Evolutionary conservation across 2,113 vertebrate species (phyloP).

Genomic region (Hypanus sabinus): DNA sequence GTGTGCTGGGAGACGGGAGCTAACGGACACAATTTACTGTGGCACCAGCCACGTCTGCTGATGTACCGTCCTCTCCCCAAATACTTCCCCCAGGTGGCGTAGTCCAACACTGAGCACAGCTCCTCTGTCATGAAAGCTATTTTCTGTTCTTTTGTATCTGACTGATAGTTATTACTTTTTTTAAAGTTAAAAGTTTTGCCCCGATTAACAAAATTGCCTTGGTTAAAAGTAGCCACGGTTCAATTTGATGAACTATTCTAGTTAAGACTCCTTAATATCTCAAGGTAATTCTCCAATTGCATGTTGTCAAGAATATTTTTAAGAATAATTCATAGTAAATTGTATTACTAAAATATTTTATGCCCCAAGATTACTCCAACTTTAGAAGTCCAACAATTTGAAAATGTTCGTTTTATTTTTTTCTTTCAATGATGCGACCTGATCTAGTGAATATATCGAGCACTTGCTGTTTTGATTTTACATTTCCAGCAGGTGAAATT

Average conservation of each 20-base stretch:
- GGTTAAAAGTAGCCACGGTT: not conserved
- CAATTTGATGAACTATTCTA: not conserved
- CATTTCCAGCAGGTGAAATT: no score
- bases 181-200: not conserved
- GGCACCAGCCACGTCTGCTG: not conserved
- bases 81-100: conserved; percentile 46
- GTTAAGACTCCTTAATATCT: not conserved
- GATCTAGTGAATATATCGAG: no score
- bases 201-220: not conserved
- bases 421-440: no score
- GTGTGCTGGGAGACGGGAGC: not conserved
- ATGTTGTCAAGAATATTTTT: not conserved
- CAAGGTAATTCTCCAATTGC: not conserved
- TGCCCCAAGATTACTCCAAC: not conserved
- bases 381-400: not conserved
- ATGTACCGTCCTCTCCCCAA: conserved; percentile 52
- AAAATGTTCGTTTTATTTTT: not conserved
- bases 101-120: not conserved
- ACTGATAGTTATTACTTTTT: no score
- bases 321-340: not conserved
- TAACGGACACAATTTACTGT: not conserved
- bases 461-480: no score
- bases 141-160: not conserved
- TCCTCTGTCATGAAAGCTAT: no score
- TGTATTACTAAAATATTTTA: not conserved